Conservation (phyloP, 2,113 vertebrate species). For the Delphinus delphis region DNA sequence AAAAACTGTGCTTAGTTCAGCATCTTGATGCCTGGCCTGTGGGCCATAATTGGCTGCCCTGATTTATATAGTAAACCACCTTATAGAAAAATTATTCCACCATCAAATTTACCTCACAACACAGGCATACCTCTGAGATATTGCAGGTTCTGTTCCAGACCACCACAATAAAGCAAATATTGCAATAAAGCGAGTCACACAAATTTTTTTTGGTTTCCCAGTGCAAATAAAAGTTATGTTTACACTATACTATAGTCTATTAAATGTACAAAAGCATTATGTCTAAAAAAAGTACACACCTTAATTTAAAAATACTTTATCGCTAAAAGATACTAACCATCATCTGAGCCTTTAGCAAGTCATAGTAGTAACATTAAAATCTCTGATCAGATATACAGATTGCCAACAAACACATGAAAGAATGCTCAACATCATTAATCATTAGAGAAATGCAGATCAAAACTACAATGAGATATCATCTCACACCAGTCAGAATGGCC, state of each 20-base stretch:
- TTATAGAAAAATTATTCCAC: background rate
- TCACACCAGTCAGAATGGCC: no score
- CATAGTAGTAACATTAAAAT: background rate
- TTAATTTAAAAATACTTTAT: background rate
- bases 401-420: no score
- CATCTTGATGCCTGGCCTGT: background rate
- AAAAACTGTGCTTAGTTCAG: background rate
- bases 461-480: no score
- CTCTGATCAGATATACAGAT: background rate
- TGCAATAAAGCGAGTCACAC: background rate
- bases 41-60: background rate
- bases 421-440: no score
- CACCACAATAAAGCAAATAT: background rate
- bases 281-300: background rate
- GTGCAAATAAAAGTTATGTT: background rate
- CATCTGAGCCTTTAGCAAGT: background rate
- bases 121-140: no score
- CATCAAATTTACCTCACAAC: background rate
- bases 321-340: background rate
- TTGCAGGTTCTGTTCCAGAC: background rate
- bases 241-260: background rate
- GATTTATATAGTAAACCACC: background rate
- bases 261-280: background rate
- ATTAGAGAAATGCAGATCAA: no score
- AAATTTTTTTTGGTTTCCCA: background rate